Evolutionary conservation across 2,888 invertebrate genomes (phyloP), one percentile per base, ranked within the genome.

Genomic region (Drosophila hamatofila): DNA sequence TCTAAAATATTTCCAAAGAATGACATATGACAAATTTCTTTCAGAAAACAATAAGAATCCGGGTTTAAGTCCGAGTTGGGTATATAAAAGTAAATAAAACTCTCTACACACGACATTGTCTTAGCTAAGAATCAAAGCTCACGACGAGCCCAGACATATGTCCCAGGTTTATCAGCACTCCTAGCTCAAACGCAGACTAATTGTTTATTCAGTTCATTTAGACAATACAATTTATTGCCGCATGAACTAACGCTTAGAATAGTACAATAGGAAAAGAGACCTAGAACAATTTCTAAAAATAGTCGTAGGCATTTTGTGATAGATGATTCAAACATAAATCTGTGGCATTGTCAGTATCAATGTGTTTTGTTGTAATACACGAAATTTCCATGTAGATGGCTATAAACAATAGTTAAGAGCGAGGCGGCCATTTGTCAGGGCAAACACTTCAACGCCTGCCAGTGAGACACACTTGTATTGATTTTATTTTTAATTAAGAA

Each of bases 401-500:
- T 7, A 6, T 61, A 51, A 52, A 48, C 25, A 63, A 57, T 21
- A n/a, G 41, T 56, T 42, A 44, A 11, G 61, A 71, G 67, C 67
- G 80, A 80, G 30, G 6, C 27, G 48, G 27, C 18, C 18, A 49
- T 48, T 48, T 48, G 48, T 48, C 81, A 66, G 23, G 61, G 55
- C 60, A 21, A 60, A 80, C 71, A 62, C 65, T 65, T 65, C 27
- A 49, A 7, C 35, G 44, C 30, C 33, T 25, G 25, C 12, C 56
- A 18, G 37, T 11, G 48, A 35, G n/a, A 71, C 69, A 75, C 70
- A 66, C 72, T 74, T 56, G 57, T 78, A 88, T 90, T 86, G 82
- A 77, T 87, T 88, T 88, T 72, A 74, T 75, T 90, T 90, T 90
- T 90, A 89, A 90, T 90, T 89, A 86, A 86, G 73, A 89, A 89